Evolutionary conservation across 2,797 vertebrate genomes (phyloP).

Genomic region (Euphonia xanthogaster): DNA sequence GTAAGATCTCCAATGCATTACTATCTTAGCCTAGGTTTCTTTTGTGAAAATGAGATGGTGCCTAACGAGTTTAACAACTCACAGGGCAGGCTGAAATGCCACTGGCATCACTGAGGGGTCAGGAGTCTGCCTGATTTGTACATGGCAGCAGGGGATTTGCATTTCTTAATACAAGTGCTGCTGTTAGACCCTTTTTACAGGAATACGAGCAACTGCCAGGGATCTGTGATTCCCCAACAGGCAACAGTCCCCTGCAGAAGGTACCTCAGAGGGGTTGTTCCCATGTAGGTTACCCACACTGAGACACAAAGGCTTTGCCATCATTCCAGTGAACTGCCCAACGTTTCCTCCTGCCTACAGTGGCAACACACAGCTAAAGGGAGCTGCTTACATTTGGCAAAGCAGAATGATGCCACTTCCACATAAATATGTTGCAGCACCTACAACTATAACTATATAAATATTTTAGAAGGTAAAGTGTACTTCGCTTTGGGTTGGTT

Average conservation of each 20-base stretch:
- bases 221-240: not conserved
- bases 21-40: not conserved
- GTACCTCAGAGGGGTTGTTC: not conserved
- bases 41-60: not conserved
- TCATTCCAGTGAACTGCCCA: fast-evolving
- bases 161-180: not conserved
- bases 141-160: not conserved
- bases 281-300: not conserved
- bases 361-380: not conserved
- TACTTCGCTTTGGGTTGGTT: not conserved
- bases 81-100: not conserved
- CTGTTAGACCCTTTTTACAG: not conserved
- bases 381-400: not conserved
- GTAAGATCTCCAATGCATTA: not conserved
- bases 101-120: not conserved
- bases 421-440: not conserved
- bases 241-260: not conserved
- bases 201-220: not conserved
- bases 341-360: not conserved
- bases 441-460: not conserved
- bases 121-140: not conserved
- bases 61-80: not conserved
- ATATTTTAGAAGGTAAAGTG: not conserved
- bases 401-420: not conserved
- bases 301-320: not conserved